These are phyloP conservation scores for Sinella curviseta DNA, from an alignment of 1,140 invertebrate species.

Conservation along the genomic window DNA sequence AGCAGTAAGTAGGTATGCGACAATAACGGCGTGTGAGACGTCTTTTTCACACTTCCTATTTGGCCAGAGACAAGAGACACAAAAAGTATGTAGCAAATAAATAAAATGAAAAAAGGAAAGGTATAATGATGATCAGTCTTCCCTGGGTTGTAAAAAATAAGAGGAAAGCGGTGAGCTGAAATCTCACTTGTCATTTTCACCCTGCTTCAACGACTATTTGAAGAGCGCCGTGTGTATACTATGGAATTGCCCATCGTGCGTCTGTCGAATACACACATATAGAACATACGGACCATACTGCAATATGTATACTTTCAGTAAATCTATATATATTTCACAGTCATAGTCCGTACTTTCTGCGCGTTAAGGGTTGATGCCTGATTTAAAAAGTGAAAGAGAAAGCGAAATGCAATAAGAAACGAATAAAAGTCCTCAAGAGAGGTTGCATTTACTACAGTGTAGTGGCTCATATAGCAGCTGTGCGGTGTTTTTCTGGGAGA, in stretches of 20 bases:
- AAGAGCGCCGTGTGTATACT: neutral
- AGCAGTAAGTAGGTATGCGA: too few species aligned
- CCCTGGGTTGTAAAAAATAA: constrained; percentile 2
- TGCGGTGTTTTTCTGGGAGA: too few species aligned
- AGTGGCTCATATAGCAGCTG: too few species aligned
- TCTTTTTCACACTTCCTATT: too few species aligned
- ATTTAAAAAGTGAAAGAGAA: constrained; percentile 5
- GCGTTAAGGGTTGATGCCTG: neutral
- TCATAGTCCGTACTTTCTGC: neutral
- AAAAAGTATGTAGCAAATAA: neutral
- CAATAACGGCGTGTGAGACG: too few species aligned
- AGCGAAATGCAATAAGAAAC: neutral
- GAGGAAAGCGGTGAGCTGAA: neutral
- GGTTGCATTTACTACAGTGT: too few species aligned
- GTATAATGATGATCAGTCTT: too few species aligned
- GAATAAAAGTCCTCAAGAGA: constrained; percentile 11
- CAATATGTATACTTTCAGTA: neutral
- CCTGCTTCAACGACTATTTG: neutral
- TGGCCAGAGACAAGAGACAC: too few species aligned
- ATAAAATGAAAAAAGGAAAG: too few species aligned
- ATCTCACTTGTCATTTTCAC: constrained; percentile 17
- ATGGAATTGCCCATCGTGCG: too few species aligned
- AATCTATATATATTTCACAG: neutral
- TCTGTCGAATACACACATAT: too few species aligned
- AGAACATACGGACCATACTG: too few species aligned